phyloP scores from a whole-genome alignment of 2,113 vertebrate species.

The Danio rerio region GRCz12tu NC_133197.1:37785001-37785500 shows the following conservation, averaged over 20 bases:
- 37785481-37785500: constrained; percentile 60
- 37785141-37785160: not conserved
- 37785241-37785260: not conserved
- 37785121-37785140: not conserved
- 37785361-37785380: not conserved
- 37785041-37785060: not conserved
- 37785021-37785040: not conserved
- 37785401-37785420: constrained; percentile 17
- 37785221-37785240: not conserved
- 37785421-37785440: constrained; percentile 34
- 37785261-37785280: not conserved
- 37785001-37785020: constrained; percentile 22
- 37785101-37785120: constrained; percentile 1
- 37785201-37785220: not conserved
- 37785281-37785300: not conserved
- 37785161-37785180: not conserved
- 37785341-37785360: not conserved
- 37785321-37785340: not conserved
- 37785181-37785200: not conserved
- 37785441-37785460: constrained; percentile 58
- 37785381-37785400: not conserved
- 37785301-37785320: not conserved
- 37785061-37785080: not conserved
- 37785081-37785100: constrained; percentile 4
- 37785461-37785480: constrained; percentile 61